Conservation (phyloP, 1,140 invertebrate genomes). For the Dreissena rostriformis region DNA sequence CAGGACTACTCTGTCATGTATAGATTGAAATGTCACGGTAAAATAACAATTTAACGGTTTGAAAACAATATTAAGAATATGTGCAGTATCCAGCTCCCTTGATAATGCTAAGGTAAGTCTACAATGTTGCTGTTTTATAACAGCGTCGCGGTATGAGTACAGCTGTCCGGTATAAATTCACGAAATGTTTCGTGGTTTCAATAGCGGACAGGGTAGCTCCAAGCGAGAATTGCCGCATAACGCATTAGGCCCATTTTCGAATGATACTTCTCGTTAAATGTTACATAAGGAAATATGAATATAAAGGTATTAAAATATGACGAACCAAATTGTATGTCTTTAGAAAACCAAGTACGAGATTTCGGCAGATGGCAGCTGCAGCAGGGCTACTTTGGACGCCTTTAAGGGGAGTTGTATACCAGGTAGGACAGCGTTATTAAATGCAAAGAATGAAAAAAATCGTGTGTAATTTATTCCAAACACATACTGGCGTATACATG, state of each 20-base stretch:
- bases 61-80: neutral
- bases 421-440: constrained; percentile 1
- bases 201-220: too few relatives aligned
- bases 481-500: too few relatives aligned
- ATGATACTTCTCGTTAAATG: too few relatives aligned
- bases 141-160: neutral
- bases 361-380: neutral
- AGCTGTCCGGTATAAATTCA: neutral
- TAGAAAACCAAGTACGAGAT: constrained; percentile 45
- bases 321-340: neutral
- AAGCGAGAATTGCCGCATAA: too few relatives aligned
- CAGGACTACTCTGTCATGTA: too few relatives aligned
- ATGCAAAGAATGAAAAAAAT: too few relatives aligned
- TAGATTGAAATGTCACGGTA: too few relatives aligned
- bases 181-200: neutral
- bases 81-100: neutral
- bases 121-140: neutral
- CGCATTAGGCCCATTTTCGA: too few relatives aligned
- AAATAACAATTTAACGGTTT: neutral
- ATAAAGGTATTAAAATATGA: neutral
- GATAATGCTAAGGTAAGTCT: neutral
- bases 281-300: too few relatives aligned
- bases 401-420: constrained; percentile 43
- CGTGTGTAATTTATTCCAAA: too few relatives aligned
- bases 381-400: neutral